phyloP scores from a whole-genome alignment of 2,888 invertebrate genomes.

The Cryptocheilus praepositus region DNA sequence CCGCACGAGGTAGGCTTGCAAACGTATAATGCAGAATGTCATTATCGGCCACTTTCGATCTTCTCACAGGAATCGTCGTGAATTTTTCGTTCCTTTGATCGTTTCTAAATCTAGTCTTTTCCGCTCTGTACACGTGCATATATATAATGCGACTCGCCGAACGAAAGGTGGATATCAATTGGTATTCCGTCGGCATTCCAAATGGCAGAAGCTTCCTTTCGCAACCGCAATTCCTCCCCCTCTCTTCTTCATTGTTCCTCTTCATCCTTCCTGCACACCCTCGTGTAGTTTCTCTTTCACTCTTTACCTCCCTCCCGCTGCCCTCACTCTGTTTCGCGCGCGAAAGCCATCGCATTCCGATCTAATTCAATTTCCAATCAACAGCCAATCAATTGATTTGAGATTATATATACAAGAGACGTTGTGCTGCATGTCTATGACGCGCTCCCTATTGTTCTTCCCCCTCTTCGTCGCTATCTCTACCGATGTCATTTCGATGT shows the following conservation, averaged over 20 bases:
- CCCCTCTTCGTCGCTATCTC: no score
- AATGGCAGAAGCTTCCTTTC: conserved; percentile 56
- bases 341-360: conserved; percentile 73
- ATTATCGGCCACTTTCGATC: no score
- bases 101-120: no score
- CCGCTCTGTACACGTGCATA: no score
- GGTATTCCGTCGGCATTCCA: conserved; percentile 68
- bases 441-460: conserved; percentile 24
- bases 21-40: no score
- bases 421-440: conserved; percentile 70
- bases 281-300: neutral
- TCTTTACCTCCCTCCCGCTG: no score
- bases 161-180: conserved; percentile 63
- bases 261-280: neutral
- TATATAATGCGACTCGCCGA: neutral
- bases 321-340: neutral
- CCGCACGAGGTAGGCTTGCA: no score
- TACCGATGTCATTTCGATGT: no score
- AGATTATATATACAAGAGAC: conserved; percentile 74
- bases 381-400: conserved; percentile 79
- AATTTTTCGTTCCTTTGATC: no score
- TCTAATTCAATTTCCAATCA: conserved; percentile 79
- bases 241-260: neutral
- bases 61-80: no score
- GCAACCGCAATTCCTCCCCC: conserved; percentile 60